These are phyloP conservation scores for Cynaeus angustus DNA, from an alignment of 2,888 invertebrate species.

Conservation along the genomic window DNA sequence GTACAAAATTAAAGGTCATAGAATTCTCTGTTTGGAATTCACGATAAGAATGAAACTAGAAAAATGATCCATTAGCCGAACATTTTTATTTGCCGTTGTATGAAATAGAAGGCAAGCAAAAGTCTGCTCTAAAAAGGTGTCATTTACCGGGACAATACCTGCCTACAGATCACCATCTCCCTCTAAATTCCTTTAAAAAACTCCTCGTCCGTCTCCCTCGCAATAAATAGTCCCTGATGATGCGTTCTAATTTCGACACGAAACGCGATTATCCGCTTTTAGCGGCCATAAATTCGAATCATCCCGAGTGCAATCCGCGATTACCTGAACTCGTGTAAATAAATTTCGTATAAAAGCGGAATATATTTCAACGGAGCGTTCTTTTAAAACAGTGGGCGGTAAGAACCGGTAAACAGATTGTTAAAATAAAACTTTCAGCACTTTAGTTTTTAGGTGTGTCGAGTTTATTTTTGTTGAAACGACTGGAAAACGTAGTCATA, in stretches of 20 bases:
- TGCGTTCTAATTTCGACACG: conserved; percentile 20
- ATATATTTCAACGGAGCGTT: conserved; percentile 54
- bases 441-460: conserved; percentile 50
- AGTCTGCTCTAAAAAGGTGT: too few species aligned
- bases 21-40: too few species aligned
- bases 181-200: too few species aligned
- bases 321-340: conserved; percentile 36
- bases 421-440: conserved; percentile 58
- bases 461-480: conserved; percentile 57
- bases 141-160: too few species aligned
- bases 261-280: conserved; percentile 13
- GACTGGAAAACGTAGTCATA: conserved; percentile 51
- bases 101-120: too few species aligned
- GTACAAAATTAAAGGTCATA: too few species aligned
- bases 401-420: conserved; percentile 51
- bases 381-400: conserved; percentile 57
- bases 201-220: background rate
- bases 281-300: conserved; percentile 15
- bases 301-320: conserved; percentile 18
- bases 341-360: conserved; percentile 39
- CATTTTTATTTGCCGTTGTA: too few species aligned
- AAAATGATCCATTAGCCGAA: too few species aligned
- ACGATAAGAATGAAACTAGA: too few species aligned
- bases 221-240: conserved; percentile 14
- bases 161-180: too few species aligned